Base-by-base conservation (phyloP, 2,888 invertebrate species). In the Scaptomyza reducta region DNA sequence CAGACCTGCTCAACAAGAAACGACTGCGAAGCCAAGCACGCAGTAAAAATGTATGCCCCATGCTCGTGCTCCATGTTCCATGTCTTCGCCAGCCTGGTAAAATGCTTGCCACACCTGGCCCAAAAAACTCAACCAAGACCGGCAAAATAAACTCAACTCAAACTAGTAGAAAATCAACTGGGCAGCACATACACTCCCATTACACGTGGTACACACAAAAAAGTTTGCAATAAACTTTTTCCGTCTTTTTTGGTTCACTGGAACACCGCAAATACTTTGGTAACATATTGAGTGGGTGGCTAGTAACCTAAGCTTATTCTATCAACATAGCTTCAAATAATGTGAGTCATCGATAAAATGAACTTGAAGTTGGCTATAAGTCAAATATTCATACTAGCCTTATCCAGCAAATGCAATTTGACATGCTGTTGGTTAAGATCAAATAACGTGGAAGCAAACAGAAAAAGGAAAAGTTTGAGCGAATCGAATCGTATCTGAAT, bases 151-250 rank as follows among this genome's bases (percentile, higher is more conserved):
- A 87, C 82, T 83, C 84, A 57, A 73, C 83, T 88, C 77, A 77
- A 81, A 78, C 78, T 31, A 31, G 86, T 78, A 81, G 76, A 79
- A 88, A 89, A 88, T 88, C 85, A 89, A 89, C 84, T 61, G 76
- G 53, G 53, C 74, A 67, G 61, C 67, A 69, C 57, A 56, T 41
- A 49, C 56, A n/a, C 35, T n/a, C 3, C 33, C 46, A 14, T 53
- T 53, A 59, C 68, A 79, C 79, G 66, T 70, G 77, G 79, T 55
- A 53, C 56, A 62, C 61, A 69, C 27, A 27, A 81, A 81, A 85
- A 81, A 81, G 65, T 85, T 81, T 85, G 79, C 85, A 77, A 79
- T 81, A 63, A 69, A 85, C 77, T 71, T 78, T 66, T 53, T 56
- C 16, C 53, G 45, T 3, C 25, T 1, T 25, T 7, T 38, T 49